phyloP scores from a whole-genome alignment of 2,113 vertebrate genomes.

The Eptesicus fuscus region DNA sequence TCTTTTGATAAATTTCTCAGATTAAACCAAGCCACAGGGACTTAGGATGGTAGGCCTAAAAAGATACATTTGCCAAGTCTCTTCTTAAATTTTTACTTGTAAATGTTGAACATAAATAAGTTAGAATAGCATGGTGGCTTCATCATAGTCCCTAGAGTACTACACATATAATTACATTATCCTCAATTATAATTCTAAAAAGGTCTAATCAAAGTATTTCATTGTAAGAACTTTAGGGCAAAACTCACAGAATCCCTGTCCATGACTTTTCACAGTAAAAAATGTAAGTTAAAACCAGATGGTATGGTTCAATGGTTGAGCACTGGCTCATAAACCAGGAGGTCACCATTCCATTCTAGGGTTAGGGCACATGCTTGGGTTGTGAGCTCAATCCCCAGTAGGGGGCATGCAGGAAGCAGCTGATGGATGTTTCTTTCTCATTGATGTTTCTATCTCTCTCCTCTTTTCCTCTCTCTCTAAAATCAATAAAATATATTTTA shows the following conservation, averaged over 20 bases:
- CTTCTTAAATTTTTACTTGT: neutral
- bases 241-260: neutral
- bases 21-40: neutral
- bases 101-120: neutral
- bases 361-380: too few species aligned
- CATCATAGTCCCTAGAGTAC: neutral
- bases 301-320: too few species aligned
- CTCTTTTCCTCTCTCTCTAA: too few species aligned
- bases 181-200: slow-evolving; percentile 3
- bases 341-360: too few species aligned
- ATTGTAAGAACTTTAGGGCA: neutral
- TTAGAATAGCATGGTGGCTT: neutral
- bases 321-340: too few species aligned
- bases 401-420: too few species aligned
- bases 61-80: neutral
- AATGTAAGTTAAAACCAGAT: neutral
- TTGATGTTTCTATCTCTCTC: too few species aligned
- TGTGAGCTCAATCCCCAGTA: too few species aligned
- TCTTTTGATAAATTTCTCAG: slow-evolving; percentile 41
- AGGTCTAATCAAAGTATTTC: neutral
- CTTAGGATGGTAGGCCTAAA: neutral
- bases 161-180: neutral
- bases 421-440: too few species aligned
- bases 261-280: neutral
- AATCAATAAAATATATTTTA: too few species aligned